Conservation (phyloP, 2,113 vertebrate genomes). For the Ochotona princeps region DNA sequence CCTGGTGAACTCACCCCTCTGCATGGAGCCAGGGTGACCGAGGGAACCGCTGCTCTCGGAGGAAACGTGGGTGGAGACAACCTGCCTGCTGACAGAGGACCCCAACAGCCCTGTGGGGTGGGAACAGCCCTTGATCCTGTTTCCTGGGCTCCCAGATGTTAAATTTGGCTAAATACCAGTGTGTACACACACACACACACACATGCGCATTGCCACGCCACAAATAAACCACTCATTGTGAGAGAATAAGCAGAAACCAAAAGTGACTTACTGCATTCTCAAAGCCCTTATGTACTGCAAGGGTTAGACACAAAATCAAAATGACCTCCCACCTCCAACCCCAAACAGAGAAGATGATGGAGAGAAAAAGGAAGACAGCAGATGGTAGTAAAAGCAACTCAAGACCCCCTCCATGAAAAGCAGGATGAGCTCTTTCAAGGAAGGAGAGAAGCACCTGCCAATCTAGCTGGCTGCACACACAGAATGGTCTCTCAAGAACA, state of each 20-base stretch:
- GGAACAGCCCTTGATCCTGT: not conserved
- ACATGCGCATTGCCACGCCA: not conserved
- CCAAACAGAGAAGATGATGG: not conserved
- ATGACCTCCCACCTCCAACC: not conserved
- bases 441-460: not conserved
- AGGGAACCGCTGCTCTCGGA: not conserved
- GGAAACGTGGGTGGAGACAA: not conserved
- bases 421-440: not conserved
- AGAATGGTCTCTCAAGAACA: not conserved
- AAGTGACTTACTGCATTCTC: not conserved
- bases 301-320: not conserved
- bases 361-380: not conserved
- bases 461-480: not conserved
- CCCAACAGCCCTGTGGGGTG: not conserved
- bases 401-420: no score
- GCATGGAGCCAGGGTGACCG: not conserved
- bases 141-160: not conserved
- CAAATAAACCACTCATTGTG: not conserved
- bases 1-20: not conserved
- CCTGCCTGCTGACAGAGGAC: no score
- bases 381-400: not conserved
- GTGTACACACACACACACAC: rapidly evolving
- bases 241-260: not conserved
- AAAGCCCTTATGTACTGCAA: not conserved
- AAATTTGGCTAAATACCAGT: not conserved